phyloP scores from a whole-genome alignment of 1,140 invertebrate genomes.

The Sipha flava region DNA sequence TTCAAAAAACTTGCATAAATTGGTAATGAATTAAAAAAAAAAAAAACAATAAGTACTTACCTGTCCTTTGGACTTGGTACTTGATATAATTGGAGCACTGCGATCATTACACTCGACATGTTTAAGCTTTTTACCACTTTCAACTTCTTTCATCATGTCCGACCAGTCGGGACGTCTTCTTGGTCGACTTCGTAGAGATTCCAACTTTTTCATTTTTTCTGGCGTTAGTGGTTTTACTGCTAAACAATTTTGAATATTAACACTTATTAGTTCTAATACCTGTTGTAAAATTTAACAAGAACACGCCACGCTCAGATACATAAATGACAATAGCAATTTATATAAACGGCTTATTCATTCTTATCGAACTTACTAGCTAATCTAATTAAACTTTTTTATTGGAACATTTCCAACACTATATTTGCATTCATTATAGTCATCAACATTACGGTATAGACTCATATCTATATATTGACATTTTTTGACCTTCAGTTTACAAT shows the following conservation, averaged over 20 bases:
- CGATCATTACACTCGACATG: conserved; percentile 78
- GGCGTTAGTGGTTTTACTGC: conserved; percentile 32
- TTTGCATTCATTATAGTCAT: conserved; percentile 15
- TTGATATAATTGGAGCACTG: conserved; percentile 51
- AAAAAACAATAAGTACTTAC: conserved; percentile 42
- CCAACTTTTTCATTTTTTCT: conserved; percentile 45
- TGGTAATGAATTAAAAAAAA: neutral
- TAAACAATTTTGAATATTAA: neutral
- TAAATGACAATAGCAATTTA: neutral
- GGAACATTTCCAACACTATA: conserved; percentile 23
- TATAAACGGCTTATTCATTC: neutral
- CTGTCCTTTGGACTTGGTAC: conserved; percentile 48
- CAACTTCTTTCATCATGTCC: conserved; percentile 81
- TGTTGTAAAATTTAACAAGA: neutral
- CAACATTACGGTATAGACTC: neutral
- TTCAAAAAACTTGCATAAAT: too few species aligned
- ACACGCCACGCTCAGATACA: neutral
- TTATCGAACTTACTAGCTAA: neutral
- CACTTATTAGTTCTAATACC: neutral
- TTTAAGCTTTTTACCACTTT: conserved; percentile 63
- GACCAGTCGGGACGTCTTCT: conserved; percentile 77
- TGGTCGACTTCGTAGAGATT: conserved; percentile 59
- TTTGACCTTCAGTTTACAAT: neutral
- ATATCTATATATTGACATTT: neutral
- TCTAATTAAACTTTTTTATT: conserved; percentile 11